A percentile compares a stretch with the other conserved stretches of the same genome.
These are phyloP conservation scores for Atherinosoma microstoma DNA, from an alignment of 2,797 vertebrate species.

Conservation along the genomic window DNA sequence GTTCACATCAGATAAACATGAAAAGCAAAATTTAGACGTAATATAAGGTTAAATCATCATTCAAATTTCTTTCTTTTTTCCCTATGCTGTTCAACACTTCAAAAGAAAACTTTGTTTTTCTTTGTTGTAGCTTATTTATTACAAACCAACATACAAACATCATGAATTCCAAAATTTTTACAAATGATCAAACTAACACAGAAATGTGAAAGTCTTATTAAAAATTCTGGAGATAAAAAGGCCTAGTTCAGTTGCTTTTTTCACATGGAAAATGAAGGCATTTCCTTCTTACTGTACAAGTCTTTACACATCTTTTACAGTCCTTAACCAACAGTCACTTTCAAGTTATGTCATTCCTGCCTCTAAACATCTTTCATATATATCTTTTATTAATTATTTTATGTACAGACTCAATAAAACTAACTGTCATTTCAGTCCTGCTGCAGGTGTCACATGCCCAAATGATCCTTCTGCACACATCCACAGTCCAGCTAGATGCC, in stretches of 20 bases:
- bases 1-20: not conserved
- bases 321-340: not conserved
- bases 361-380: not conserved
- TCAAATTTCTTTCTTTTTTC: not conserved
- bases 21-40: not conserved
- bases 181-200: conserved; percentile 1
- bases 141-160: not conserved
- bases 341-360: not conserved
- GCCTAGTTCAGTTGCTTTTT: not conserved
- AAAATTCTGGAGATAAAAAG: not conserved
- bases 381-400: conserved; percentile 27
- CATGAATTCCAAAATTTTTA: conserved; percentile 7
- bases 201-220: not conserved
- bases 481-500: conserved; percentile 11
- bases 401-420: conserved; percentile 1
- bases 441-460: conserved; percentile 3
- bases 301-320: not conserved
- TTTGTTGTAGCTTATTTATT: not conserved
- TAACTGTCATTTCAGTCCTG: conserved; percentile 1
- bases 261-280: too few species aligned
- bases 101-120: accelerated
- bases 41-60: not conserved
- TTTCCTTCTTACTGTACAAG: not conserved
- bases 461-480: conserved; percentile 12
- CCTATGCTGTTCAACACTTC: not conserved